These are phyloP conservation scores for Phataginus tetradactyla DNA, from an alignment of 2,797 vertebrate species.

Conservation along the genomic window DNA sequence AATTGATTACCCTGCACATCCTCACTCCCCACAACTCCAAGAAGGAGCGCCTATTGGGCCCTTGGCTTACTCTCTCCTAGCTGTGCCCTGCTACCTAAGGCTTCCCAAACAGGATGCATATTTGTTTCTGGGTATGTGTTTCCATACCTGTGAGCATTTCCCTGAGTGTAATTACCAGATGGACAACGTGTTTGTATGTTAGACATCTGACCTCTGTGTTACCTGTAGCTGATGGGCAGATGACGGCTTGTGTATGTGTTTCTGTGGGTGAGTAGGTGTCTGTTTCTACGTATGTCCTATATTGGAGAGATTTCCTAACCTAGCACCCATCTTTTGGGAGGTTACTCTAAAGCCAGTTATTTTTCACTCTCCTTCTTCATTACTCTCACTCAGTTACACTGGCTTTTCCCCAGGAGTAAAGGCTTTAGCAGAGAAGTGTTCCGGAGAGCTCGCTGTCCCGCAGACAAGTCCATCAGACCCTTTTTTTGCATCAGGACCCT, in stretches of 20 bases:
- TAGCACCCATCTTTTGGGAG: not conserved
- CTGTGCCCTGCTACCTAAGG: not conserved
- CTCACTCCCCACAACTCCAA: rapidly evolving
- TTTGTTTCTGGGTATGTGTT: not conserved
- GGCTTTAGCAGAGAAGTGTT: not conserved
- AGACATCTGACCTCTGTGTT: not conserved
- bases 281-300: not conserved
- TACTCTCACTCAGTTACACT: not conserved
- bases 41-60: rapidly evolving
- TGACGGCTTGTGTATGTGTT: not conserved
- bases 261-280: not conserved
- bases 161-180: not conserved
- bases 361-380: not conserved
- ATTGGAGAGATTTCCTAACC: not conserved
- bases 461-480: not conserved
- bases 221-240: not conserved
- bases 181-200: not conserved
- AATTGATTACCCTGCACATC: not conserved
- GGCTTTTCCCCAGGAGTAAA: not conserved
- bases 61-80: not conserved
- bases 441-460: not conserved
- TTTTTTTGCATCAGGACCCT: not conserved
- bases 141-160: not conserved
- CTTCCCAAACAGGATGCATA: rapidly evolving
- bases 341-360: not conserved